Evolutionary conservation across 2,888 invertebrate species (phyloP).

Genomic region (Chymomyza caudatula): DNA sequence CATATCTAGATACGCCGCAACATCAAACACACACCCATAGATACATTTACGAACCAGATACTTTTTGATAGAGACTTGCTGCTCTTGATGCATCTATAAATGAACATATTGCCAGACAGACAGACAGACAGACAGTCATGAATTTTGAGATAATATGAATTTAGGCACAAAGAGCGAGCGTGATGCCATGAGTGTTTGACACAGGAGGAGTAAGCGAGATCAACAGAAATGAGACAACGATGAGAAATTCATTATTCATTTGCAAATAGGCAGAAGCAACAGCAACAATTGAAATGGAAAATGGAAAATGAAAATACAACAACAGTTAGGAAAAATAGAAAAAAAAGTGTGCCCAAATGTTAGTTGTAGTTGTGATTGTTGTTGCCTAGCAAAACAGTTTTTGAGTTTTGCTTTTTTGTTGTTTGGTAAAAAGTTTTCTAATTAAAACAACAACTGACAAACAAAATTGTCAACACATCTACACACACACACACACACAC

Average conservation of each 20-base stretch:
- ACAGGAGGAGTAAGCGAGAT: slow-evolving; percentile 9
- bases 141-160: not conserved
- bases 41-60: not conserved
- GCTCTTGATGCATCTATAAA: not conserved
- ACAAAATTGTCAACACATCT: slow-evolving; percentile 67
- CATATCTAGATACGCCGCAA: not conserved
- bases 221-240: slow-evolving; percentile 33
- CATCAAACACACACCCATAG: not conserved
- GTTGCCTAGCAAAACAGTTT: slow-evolving; percentile 52
- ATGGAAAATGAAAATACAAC: slow-evolving; percentile 57
- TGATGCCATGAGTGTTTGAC: not conserved
- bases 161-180: not conserved
- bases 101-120: not conserved
- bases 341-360: slow-evolving; percentile 11
- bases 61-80: not conserved
- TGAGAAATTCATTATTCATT: slow-evolving; percentile 68
- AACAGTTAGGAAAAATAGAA: slow-evolving; percentile 17
- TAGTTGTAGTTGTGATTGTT: not conserved
- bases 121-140: no score
- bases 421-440: slow-evolving; percentile 70
- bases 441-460: slow-evolving; percentile 73
- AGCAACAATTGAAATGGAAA: not conserved
- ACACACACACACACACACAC: slow-evolving; percentile 14
- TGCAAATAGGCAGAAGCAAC: slow-evolving; percentile 28
- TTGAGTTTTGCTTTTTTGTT: slow-evolving; percentile 61